Conservation (phyloP, 92 coral and sea anemone species). For the Actinostola sp. region DNA sequence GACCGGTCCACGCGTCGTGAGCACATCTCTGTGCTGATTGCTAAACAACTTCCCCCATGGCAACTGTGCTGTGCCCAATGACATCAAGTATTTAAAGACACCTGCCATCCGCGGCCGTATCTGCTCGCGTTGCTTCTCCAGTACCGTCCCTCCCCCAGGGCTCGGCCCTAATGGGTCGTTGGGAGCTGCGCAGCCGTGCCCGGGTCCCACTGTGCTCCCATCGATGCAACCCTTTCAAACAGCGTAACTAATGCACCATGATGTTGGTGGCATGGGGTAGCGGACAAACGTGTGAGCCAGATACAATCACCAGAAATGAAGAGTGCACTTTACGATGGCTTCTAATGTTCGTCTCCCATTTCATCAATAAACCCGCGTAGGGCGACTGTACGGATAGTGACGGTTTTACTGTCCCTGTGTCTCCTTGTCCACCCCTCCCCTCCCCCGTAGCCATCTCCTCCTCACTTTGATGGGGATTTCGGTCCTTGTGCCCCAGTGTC, state of each 20-base stretch:
- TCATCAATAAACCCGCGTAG: too few species aligned
- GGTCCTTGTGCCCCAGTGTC: constrained; percentile 50
- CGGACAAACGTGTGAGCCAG: too few species aligned
- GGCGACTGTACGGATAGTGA: neutral
- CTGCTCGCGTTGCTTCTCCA: constrained; percentile 37
- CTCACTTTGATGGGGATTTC: constrained; percentile 29
- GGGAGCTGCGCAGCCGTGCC: constrained; percentile 26
- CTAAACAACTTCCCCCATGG: constrained; percentile 37
- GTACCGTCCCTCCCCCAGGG: constrained; percentile 59
- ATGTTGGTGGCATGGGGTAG: too few species aligned
- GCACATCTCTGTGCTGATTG: constrained; percentile 27
- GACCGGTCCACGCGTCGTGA: constrained; percentile 31
- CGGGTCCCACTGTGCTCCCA: neutral
- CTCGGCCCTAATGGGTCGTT: constrained; percentile 48
- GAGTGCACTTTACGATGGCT: neutral
- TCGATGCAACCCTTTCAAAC: neutral
- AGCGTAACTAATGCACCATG: neutral
- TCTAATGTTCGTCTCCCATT: neutral
- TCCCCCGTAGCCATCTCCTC: constrained; percentile 62
- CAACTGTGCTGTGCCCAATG: constrained; percentile 28
- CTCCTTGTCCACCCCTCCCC: constrained; percentile 64
- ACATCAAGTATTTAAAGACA: constrained; percentile 58
- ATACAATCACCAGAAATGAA: neutral
- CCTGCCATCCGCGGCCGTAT: constrained; percentile 17
- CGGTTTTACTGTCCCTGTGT: constrained; percentile 21